Conservation (phyloP, 1,140 invertebrate species). For the Pinna nobilis region DNA sequence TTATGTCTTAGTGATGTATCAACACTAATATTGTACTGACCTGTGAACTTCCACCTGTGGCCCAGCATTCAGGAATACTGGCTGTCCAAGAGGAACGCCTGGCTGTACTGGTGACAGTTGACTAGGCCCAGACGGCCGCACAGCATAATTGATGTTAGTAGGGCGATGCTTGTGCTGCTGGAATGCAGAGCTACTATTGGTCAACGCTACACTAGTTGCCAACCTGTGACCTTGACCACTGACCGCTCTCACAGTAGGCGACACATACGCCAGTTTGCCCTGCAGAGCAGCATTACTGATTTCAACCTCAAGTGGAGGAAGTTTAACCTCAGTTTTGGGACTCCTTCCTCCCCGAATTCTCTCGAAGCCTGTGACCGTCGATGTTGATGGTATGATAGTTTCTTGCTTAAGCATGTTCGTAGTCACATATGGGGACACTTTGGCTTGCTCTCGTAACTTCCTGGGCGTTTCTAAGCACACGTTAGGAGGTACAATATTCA, state of each 20-base stretch:
- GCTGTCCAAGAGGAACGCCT: constrained; percentile 69
- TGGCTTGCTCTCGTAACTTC: constrained; percentile 58
- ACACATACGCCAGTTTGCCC: constrained; percentile 70
- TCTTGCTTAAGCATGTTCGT: constrained; percentile 61
- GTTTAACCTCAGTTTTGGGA: constrained; percentile 57
- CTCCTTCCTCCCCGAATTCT: constrained; percentile 45
- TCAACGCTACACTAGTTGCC: constrained; percentile 18
- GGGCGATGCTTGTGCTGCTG: constrained; percentile 50
- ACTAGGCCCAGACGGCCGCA: constrained; percentile 45
- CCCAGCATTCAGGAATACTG: constrained; percentile 65
- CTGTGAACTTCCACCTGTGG: constrained; percentile 67
- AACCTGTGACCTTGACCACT: constrained; percentile 40
- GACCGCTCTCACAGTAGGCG: constrained; percentile 63
- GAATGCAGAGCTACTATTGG: constrained; percentile 20
- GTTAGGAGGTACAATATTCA: constrained; percentile 16
- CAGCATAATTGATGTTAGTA: constrained; percentile 53
- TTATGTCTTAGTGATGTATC: too few species aligned
- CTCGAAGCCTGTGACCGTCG: constrained; percentile 24
- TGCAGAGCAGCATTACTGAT: constrained; percentile 64
- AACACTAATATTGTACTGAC: constrained; percentile 30
- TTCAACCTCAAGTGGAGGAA: constrained; percentile 60
- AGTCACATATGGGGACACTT: constrained; percentile 59
- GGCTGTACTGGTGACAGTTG: constrained; percentile 68
- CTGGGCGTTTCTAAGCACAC: constrained; percentile 22
- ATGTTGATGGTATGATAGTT: constrained; percentile 21